Conservation (phyloP, 2,797 vertebrate genomes). For the Denticeps clupeoides region DNA sequence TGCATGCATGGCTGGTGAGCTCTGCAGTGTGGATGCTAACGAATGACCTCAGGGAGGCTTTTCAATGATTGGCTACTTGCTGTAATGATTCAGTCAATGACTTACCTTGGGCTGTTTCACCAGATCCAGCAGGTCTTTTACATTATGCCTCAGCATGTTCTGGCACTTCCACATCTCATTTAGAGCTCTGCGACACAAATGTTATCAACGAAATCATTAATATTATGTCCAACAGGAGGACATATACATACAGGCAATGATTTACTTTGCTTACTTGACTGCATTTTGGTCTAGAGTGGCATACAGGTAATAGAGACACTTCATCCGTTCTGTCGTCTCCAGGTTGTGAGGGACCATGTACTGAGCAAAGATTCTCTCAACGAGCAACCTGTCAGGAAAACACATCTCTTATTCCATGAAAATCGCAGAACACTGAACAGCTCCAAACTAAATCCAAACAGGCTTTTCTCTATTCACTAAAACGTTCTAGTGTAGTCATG, state of each 20-base stretch:
- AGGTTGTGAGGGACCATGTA: conserved; percentile 97
- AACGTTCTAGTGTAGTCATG: too few relatives aligned
- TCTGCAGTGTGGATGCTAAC: too few relatives aligned
- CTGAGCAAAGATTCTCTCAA: conserved; percentile 94
- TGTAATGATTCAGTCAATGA: conserved; percentile 12
- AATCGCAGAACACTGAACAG: too few relatives aligned
- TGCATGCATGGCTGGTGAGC: too few relatives aligned
- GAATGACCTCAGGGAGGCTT: too few relatives aligned
- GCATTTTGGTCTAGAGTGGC: conserved; percentile 90
- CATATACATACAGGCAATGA: too few relatives aligned
- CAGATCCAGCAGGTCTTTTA: conserved; percentile 90
- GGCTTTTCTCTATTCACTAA: too few relatives aligned
- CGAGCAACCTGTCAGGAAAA: conserved; percentile 67
- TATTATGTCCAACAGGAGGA: too few relatives aligned
- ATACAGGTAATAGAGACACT: conserved; percentile 94
- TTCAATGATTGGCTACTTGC: too few relatives aligned
- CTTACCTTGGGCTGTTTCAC: conserved; percentile 90
- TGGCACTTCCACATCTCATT: conserved; percentile 99
- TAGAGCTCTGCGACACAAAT: conserved; percentile 64
- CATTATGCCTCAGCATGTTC: conserved; percentile 83
- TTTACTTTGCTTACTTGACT: conserved; percentile 90
- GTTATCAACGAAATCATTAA: neutral
- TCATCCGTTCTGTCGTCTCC: conserved; percentile 90
- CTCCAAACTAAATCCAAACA: too few relatives aligned
- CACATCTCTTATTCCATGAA: too few relatives aligned